Conservation (phyloP, 1,140 invertebrate genomes). For the Penaeus japonicus region DNA sequence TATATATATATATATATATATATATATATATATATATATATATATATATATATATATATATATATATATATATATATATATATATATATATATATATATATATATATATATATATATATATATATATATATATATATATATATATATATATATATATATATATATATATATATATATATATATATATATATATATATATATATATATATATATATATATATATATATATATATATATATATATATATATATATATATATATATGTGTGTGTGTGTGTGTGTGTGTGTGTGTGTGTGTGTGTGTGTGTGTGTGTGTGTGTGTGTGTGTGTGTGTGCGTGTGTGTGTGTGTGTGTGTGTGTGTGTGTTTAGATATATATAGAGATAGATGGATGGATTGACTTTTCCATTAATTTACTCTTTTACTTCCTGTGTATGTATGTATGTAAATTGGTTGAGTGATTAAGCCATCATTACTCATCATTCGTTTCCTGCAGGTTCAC, state of each 20-base stretch:
- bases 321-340: not conserved
- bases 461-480: not conserved
- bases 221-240: not conserved
- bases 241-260: not conserved
- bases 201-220: not conserved
- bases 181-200: not conserved
- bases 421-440: not conserved
- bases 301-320: not conserved
- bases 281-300: not conserved
- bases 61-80: conserved; percentile 18
- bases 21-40: conserved; percentile 14
- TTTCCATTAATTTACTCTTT: no score
- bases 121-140: no score
- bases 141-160: no score
- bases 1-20: conserved; percentile 10
- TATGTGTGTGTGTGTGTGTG: not conserved
- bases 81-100: not conserved
- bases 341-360: not conserved
- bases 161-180: no score
- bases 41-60: conserved; percentile 15
- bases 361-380: not conserved
- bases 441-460: not conserved
- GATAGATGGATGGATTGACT: not conserved
- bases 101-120: no score
- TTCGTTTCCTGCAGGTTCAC: not conserved